These are phyloP conservation scores for Tenthredo scrophulariae DNA, from an alignment of 2,888 invertebrate genomes.

Conservation along the genomic window DNA sequence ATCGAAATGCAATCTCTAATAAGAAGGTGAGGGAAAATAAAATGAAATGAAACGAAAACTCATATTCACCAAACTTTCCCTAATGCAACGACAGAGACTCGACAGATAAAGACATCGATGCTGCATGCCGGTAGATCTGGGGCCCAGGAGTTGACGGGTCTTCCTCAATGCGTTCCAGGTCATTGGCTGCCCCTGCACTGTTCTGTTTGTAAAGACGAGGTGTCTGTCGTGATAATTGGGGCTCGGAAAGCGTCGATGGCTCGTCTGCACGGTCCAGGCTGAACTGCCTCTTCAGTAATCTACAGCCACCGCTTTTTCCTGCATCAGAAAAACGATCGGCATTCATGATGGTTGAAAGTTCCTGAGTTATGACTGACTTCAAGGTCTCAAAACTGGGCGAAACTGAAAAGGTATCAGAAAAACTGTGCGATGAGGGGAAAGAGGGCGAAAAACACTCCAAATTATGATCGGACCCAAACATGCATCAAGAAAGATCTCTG, in stretches of 20 bases:
- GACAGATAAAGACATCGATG: constrained; percentile 76
- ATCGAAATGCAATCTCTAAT: not conserved
- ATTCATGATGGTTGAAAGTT: no score
- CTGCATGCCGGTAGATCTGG: constrained; percentile 72
- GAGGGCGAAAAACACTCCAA: not conserved
- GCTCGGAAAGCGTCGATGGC: constrained; percentile 68
- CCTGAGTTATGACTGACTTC: not conserved
- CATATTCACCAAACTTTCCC: constrained; percentile 47
- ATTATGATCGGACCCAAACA: constrained; percentile 51
- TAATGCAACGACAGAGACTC: constrained; percentile 74
- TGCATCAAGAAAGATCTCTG: constrained; percentile 15
- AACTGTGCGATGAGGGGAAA: not conserved
- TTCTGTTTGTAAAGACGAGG: constrained; percentile 83
- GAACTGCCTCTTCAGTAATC: constrained; percentile 84
- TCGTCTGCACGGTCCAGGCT: constrained; percentile 86
- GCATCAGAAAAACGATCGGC: not conserved
- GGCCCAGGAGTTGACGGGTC: constrained; percentile 79
- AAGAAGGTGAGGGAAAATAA: not conserved
- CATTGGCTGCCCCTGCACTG: constrained; percentile 84
- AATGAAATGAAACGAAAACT: not conserved
- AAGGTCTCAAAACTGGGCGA: no score
- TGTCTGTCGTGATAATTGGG: constrained; percentile 58
- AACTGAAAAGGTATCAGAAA: not conserved
- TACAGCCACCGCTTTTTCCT: constrained; percentile 69
- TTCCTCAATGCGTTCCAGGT: constrained; percentile 86